These are phyloP conservation scores for Panzeria rudis DNA, from an alignment of 2,888 invertebrate genomes.

Conservation along the genomic window DNA sequence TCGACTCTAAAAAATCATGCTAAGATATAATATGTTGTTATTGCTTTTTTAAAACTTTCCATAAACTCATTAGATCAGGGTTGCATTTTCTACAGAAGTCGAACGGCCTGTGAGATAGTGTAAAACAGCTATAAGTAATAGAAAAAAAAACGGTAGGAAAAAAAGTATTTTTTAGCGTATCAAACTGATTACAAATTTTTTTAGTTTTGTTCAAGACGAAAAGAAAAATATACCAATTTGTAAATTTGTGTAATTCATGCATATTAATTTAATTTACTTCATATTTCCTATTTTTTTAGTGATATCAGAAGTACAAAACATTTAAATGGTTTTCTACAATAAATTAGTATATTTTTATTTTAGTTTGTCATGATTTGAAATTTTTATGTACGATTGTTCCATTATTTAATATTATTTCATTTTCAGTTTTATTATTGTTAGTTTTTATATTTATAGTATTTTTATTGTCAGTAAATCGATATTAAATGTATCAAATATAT, in stretches of 20 bases:
- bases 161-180: too few relatives aligned
- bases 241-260: background rate
- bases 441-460: constrained; percentile 26
- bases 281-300: background rate
- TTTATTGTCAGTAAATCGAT: constrained; percentile 71
- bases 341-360: constrained; percentile 35
- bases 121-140: too few relatives aligned
- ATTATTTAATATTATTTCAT: constrained; percentile 52
- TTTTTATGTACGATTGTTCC: constrained; percentile 36
- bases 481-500: constrained; percentile 38
- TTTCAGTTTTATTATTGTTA: constrained; percentile 44
- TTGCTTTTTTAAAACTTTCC: too few relatives aligned
- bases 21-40: too few relatives aligned
- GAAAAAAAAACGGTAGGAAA: too few relatives aligned
- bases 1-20: too few relatives aligned
- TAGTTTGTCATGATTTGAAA: constrained; percentile 67
- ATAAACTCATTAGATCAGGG: too few relatives aligned
- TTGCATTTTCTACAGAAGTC: too few relatives aligned
- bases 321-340: background rate
- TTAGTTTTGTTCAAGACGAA: too few relatives aligned
- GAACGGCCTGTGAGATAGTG: too few relatives aligned
- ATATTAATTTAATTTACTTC: background rate
- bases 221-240: too few relatives aligned
- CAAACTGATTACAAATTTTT: too few relatives aligned
- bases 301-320: background rate